A percentile compares a stretch with the other conserved stretches of the same genome.
These are phyloP conservation scores for Cephus pulcher DNA, from an alignment of 2,888 invertebrate species.

Conservation along the genomic window DNA sequence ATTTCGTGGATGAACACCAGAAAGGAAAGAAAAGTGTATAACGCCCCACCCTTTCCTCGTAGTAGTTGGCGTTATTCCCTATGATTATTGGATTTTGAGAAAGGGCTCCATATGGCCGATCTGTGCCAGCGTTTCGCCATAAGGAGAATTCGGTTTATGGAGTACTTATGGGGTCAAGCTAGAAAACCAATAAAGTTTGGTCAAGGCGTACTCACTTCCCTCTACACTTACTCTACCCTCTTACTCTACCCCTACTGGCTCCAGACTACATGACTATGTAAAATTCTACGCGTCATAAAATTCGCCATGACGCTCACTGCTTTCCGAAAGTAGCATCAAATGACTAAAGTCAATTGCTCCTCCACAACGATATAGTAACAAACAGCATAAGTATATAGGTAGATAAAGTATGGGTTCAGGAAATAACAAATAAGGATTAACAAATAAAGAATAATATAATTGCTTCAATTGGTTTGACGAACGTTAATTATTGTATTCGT, in stretches of 20 bases:
- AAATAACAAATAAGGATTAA: too few relatives aligned
- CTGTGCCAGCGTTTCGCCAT: background rate
- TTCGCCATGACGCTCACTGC: background rate
- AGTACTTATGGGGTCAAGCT: background rate
- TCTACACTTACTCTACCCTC: background rate
- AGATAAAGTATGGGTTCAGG: too few relatives aligned
- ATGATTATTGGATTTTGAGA: background rate
- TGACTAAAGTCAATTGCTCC: background rate
- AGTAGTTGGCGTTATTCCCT: background rate
- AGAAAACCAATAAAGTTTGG: background rate
- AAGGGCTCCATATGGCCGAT: background rate
- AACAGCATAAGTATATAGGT: background rate
- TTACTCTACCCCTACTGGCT: background rate
- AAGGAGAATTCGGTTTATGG: background rate
- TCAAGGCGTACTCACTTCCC: background rate
- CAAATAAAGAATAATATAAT: background rate
- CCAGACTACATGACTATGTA: background rate
- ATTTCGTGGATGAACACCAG: background rate
- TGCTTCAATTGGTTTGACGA: background rate
- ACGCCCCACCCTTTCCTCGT: background rate
- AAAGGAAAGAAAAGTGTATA: background rate
- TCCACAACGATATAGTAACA: background rate
- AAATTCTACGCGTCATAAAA: background rate
- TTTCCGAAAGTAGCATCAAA: background rate
- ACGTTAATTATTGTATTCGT: background rate